Evolutionary conservation across 2,113 vertebrate genomes (phyloP).

Genomic region (Serinus canaria): DNA sequence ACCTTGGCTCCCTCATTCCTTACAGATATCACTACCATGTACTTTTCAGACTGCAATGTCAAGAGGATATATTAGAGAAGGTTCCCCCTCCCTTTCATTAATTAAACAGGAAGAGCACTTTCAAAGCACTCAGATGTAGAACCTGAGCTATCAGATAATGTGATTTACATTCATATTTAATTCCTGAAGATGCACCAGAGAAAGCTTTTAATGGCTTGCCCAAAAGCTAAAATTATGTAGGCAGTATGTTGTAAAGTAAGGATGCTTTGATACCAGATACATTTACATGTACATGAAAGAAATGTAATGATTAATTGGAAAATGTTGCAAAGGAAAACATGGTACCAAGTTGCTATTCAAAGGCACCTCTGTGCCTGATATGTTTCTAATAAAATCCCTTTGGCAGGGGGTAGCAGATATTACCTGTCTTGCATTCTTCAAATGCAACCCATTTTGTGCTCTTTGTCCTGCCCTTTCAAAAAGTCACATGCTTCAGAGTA

Average conservation of each 20-base stretch:
- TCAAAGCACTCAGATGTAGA: neutral
- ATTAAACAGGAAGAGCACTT: slow-evolving; percentile 2
- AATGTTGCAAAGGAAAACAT: neutral
- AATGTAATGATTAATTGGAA: neutral
- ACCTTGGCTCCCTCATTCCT: neutral
- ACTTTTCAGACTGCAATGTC: neutral
- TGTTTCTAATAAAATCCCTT: slow-evolving; percentile 6
- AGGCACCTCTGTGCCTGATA: neutral
- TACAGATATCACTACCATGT: neutral
- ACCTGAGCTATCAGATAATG: neutral
- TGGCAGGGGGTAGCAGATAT: neutral
- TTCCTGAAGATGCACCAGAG: neutral
- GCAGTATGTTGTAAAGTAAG: neutral
- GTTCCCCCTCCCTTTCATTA: neutral
- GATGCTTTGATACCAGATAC: neutral
- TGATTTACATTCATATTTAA: slow-evolving; percentile 38
- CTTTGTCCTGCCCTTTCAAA: neutral
- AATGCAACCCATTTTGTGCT: neutral
- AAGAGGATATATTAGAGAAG: neutral
- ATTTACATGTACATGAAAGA: neutral
- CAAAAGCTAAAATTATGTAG: neutral
- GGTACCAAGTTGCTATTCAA: neutral
- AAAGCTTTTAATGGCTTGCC: neutral
- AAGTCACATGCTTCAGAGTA: neutral
- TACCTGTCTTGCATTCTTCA: neutral